Conservation (phyloP, 2,888 invertebrate species). For the Xestia ashworthii region DNA sequence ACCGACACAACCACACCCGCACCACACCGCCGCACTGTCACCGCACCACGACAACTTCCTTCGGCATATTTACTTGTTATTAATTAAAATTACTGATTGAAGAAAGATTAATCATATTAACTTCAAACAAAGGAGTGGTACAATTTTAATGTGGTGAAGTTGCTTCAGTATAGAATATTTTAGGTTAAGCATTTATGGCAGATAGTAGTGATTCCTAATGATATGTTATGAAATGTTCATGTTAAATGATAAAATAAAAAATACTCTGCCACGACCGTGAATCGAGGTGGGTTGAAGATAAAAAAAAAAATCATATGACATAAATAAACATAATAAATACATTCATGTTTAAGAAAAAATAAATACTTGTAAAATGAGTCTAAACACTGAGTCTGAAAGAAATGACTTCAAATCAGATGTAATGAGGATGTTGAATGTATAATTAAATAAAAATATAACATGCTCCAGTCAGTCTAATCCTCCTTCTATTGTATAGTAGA, state of each 20-base stretch:
- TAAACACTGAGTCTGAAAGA: conserved; percentile 57
- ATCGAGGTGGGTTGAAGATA: conserved; percentile 74
- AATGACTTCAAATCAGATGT: conserved; percentile 68
- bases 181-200: conserved; percentile 65
- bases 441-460: conserved; percentile 68
- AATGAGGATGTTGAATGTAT: conserved; percentile 63
- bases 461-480: conserved; percentile 84
- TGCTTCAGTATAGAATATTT: conserved; percentile 70
- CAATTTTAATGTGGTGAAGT: conserved; percentile 48
- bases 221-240: conserved; percentile 73
- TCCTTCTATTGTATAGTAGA: conserved; percentile 31
- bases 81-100: not conserved
- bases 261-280: conserved; percentile 80
- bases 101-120: not conserved
- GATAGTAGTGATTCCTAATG: conserved; percentile 72
- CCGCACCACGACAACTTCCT: not conserved
- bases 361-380: conserved; percentile 61
- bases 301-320: conserved; percentile 70
- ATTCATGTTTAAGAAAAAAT: conserved; percentile 26
- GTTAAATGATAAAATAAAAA: conserved; percentile 74
- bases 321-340: conserved; percentile 67
- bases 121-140: conserved; percentile 31
- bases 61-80: not conserved
- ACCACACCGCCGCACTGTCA: conserved; percentile 18
- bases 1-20: conserved; percentile 67